A percentile compares a stretch with the other conserved stretches of the same genome.
Conservation (phyloP, 92 coral and sea anemone species). For the Phenganax stokvisi region DNA sequence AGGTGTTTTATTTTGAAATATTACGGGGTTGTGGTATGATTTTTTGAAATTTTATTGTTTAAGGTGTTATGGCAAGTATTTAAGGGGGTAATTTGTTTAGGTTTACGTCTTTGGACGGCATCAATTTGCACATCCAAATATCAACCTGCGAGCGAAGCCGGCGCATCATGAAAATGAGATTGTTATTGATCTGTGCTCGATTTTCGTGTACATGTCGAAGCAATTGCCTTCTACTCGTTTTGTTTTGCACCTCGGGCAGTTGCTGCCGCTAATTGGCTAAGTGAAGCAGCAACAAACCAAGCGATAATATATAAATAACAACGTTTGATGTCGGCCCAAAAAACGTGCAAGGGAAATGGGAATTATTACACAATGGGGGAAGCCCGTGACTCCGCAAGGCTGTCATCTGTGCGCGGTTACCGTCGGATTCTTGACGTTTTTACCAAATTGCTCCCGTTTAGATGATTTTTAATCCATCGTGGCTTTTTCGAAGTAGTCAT, state of each 20-base stretch:
- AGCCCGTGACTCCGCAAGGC: slow-evolving; percentile 6
- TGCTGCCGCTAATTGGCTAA: slow-evolving; percentile 43
- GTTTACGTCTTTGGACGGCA: slow-evolving; percentile 76
- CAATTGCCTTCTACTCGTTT: slow-evolving; percentile 9
- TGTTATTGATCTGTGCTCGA: slow-evolving; percentile 43
- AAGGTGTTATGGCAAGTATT: slow-evolving; percentile 27
- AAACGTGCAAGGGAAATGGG: slow-evolving; percentile 26
- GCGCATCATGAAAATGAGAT: slow-evolving; percentile 59
- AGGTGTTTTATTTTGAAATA: slow-evolving; percentile 22
- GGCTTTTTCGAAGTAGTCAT: slow-evolving; percentile 30
- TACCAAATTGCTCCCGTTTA: neutral
- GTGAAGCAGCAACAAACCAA: slow-evolving; percentile 41
- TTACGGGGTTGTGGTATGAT: slow-evolving; percentile 12
- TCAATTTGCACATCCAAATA: slow-evolving; percentile 96
- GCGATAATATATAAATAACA: slow-evolving; percentile 37
- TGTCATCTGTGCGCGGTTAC: slow-evolving; percentile 31
- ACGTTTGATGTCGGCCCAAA: slow-evolving; percentile 26
- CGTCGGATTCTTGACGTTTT: slow-evolving; percentile 18
- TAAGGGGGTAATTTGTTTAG: slow-evolving; percentile 71
- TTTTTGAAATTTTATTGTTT: slow-evolving; percentile 32
- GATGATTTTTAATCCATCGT: neutral
- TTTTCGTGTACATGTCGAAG: slow-evolving; percentile 10
- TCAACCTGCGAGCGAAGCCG: slow-evolving; percentile 74
- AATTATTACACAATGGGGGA: slow-evolving; percentile 34
- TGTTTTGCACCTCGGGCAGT: slow-evolving; percentile 27